Percentiles rank a stretch among this genome's conserved stretches.
Conservation (phyloP, 2,113 vertebrate species). For the Columba livia region DNA sequence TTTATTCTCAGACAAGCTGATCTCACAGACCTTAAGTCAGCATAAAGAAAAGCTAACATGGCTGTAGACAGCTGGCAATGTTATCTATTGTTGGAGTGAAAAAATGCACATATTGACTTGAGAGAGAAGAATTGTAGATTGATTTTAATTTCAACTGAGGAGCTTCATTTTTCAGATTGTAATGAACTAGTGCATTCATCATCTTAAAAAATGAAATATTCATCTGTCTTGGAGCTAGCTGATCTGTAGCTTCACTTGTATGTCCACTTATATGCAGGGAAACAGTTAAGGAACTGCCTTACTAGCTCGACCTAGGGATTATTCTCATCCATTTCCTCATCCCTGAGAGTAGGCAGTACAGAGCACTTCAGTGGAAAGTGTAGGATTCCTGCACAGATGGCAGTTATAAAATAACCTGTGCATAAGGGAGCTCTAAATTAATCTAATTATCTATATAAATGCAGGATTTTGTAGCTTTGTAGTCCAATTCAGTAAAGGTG, state of each 20-base stretch:
- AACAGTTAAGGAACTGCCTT: background rate
- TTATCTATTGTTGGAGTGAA: background rate
- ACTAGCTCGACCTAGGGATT: background rate
- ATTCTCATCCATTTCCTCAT: background rate
- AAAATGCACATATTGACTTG: background rate
- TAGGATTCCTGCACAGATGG: background rate
- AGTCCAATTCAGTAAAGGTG: background rate
- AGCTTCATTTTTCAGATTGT: background rate
- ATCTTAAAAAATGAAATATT: background rate
- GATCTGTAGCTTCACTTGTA: background rate
- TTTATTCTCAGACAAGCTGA: constrained; percentile 5
- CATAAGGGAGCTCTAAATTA: background rate
- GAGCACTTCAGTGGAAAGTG: background rate
- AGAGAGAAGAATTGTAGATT: background rate
- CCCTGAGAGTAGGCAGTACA: background rate
- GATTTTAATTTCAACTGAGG: background rate
- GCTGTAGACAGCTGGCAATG: background rate
- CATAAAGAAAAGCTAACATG: background rate
- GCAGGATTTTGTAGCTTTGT: background rate
- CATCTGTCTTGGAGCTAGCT: background rate
- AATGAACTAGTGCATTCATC: background rate
- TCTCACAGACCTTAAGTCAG: background rate
- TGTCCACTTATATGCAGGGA: background rate
- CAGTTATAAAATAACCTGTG: background rate
- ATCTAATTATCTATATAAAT: background rate